Conservation (phyloP, 53 echinoderm and acorn worm genomes). For the Patiria pectinifera region DNA sequence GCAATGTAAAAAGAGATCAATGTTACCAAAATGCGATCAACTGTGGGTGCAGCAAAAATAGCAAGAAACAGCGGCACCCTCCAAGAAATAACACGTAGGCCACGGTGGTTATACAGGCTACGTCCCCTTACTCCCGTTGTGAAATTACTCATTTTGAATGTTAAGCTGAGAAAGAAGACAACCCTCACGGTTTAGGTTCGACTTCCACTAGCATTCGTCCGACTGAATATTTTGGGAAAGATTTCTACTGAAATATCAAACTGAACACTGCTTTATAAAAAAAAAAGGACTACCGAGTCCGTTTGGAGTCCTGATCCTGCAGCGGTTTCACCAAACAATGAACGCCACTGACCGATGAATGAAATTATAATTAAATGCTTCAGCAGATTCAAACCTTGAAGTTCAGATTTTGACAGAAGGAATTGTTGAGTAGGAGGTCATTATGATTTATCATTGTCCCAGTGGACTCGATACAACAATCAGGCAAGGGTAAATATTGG, state of each 20-base stretch:
- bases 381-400: not conserved
- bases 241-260: not conserved
- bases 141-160: too few species aligned
- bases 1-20: too few species aligned
- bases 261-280: not conserved
- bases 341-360: not conserved
- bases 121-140: too few species aligned
- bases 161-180: too few species aligned
- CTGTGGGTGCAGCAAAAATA: too few species aligned
- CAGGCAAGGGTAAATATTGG: not conserved
- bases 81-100: too few species aligned
- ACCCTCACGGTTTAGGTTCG: too few species aligned
- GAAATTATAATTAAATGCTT: not conserved
- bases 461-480: not conserved
- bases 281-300: not conserved
- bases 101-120: too few species aligned
- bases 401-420: not conserved
- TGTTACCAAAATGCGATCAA: too few species aligned
- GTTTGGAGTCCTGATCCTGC: not conserved
- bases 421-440: not conserved
- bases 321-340: not conserved
- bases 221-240: not conserved
- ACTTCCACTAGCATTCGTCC: not conserved
- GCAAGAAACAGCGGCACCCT: too few species aligned
- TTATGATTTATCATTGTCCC: not conserved